Conservation (phyloP, 2,888 invertebrate genomes). For the Dolichomitus sp. region DNA sequence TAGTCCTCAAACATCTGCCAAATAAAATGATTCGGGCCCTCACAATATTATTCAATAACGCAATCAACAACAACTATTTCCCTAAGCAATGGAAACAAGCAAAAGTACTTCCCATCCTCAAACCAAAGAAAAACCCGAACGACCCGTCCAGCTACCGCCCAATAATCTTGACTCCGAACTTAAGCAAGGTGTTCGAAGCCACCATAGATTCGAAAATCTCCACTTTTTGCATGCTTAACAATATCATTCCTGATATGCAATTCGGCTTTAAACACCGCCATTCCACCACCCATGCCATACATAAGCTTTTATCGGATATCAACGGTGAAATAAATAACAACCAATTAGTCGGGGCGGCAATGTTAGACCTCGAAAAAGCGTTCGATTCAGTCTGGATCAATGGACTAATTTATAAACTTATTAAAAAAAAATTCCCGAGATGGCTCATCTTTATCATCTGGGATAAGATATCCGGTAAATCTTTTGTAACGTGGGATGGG, state of each 20-base stretch:
- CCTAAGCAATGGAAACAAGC: too few species aligned
- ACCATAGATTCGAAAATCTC: neutral
- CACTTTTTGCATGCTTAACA: neutral
- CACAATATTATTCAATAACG: too few species aligned
- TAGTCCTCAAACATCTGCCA: too few species aligned
- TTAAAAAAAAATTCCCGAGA: neutral
- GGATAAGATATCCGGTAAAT: neutral
- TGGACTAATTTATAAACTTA: neutral
- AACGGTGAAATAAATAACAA: neutral
- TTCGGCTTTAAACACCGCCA: neutral
- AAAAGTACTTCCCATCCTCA: too few species aligned
- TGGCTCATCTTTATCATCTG: neutral
- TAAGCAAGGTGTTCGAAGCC: too few species aligned
- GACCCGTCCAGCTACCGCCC: too few species aligned
- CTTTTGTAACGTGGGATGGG: neutral
- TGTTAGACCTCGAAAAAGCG: neutral
- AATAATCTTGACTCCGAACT: too few species aligned
- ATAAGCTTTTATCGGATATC: neutral
- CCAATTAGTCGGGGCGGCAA: neutral
- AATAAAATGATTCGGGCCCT: too few species aligned
- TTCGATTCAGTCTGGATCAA: neutral
- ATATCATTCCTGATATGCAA: neutral
- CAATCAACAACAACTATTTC: too few species aligned
- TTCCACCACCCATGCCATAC: neutral
- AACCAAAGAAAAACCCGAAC: too few species aligned